These are phyloP conservation scores for Australoheros facetus DNA, from an alignment of 2,797 vertebrate species.

Conservation along the genomic window DNA sequence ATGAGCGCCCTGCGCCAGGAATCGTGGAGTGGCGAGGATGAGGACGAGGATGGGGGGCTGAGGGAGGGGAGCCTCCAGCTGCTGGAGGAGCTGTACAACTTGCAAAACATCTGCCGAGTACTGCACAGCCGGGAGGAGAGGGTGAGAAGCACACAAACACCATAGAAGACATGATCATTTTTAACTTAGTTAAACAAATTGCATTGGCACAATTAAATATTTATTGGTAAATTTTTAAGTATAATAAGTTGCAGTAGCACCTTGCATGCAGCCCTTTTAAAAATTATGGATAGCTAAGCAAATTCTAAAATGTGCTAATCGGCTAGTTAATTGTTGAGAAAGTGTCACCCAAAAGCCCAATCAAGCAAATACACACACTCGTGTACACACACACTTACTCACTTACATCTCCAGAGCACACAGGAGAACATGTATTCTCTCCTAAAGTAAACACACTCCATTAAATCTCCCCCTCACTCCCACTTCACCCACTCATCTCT, in stretches of 20 bases:
- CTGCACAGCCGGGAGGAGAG: conserved; percentile 90
- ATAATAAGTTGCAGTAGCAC: background rate
- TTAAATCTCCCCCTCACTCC: conserved; percentile 7
- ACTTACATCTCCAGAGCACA: background rate
- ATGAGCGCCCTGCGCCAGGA: conserved; percentile 81
- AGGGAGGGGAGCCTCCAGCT: conserved; percentile 82
- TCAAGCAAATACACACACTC: conserved; percentile 1
- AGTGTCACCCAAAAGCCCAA: background rate
- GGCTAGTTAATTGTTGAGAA: background rate
- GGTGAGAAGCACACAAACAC: conserved; percentile 35
- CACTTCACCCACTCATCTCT: too few species aligned
- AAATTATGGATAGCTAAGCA: background rate
- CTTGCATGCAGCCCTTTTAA: background rate
- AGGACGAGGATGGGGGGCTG: conserved; percentile 74
- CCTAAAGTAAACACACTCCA: conserved; percentile 37
- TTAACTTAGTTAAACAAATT: background rate
- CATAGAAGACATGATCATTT: background rate
- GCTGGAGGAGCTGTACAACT: conserved; percentile 85
- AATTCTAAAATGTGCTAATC: background rate
- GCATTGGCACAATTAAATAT: background rate
- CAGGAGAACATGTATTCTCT: background rate
- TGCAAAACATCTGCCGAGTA: conserved; percentile 87
- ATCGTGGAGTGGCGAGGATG: conserved; percentile 78
- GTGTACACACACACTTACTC: background rate
- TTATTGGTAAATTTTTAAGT: background rate